Evolutionary conservation across 92 coral and sea anemone genomes (phyloP), one percentile per base, ranked within the genome.

Genomic region (Porites evermanni): DNA sequence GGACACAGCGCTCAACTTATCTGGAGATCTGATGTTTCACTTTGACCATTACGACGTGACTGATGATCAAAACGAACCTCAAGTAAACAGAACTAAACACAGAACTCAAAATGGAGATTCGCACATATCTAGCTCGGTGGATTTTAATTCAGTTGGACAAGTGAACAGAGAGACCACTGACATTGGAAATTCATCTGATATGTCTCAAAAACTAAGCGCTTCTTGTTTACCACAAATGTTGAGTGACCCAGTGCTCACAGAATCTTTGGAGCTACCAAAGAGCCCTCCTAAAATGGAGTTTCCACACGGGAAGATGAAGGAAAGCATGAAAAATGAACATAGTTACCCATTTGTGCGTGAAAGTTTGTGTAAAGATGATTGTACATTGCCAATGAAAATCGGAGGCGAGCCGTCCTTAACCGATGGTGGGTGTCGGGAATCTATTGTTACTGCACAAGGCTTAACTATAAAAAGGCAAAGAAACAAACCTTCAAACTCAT

Each of bases 1-100:
- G 67, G 56, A 53, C 2, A 70, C 20, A 69, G 85, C 63, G n/a
- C 32, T 81, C 29, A n/a, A 53, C 9, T 17, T 58, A 12, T 68
- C 86, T 18, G 44, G 6, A 29, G 78, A 65, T 81, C 77, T 81
- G 32, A 56, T 70, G 67, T 70, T 69, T n/a, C 12, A 3, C 69
- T 6, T 6, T 19, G 69, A 70, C 50, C 56, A 68, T 70, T 58
- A 70, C 53, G 10, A 70, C 5, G 32, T 21, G 26, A 17, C 38
- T 19, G 24, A 70, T 32, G 70, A 21, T n/a, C 11, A 20, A 7
- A 56, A 38, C 58, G 38, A 0, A 56, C 67, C 70, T 58, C 14
- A 64, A n/a, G 17, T 59, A 2, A 54, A 4, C 26, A 11, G 50
- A 21, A 13, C 69, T 67, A 8, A 20, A 52, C 74, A 4, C 2